Base-by-base conservation (phyloP, 2,113 vertebrate genomes). In the Hemibagrus wyckioides region DNA sequence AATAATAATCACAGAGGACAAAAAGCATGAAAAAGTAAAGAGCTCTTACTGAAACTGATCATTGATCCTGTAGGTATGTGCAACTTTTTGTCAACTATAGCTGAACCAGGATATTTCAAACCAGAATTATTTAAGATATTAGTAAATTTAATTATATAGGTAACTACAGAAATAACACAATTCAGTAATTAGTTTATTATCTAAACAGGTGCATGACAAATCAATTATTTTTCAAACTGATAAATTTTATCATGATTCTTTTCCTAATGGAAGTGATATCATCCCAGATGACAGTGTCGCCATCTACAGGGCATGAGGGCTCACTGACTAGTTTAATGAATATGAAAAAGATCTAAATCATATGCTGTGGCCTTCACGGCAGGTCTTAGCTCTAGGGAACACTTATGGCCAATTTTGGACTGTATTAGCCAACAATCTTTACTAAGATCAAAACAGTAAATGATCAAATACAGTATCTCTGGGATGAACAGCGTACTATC, bases 91-190 rank as follows among this genome's bases (percentile, higher is more conserved):
- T 65, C 9, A 82, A 69, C 15, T 67, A 50, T 83, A 36, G 8
- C 2, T 83, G 19, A 50, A 25, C n/a, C n/a, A n/a, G 57, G 48
- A 56, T 30, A 56, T 54, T 39, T 50, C 41, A 50, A 67, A 67
- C n/a, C 19, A 73, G 67, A 73, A 33, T 50, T 57, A 84, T 84
- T 73, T 39, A 39, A 82, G 14, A 73, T 19, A 36, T 33, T 63
- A 52, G 33, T 57, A 36, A 54, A 30, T 21, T 84, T 30, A 2
- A 57, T n/a, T n/a, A n/a, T 41, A 65, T 39, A 50, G 30, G 17
- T 76, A 14, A 39, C 15, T 21, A 23, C 65, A 61, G 59, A 41
- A 33, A 56, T 76, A 44, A 19, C 33, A 13, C 48, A 39, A 63
- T 44, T 17, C 33, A 73, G 15, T 36, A 63, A 61, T 1, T 41